Percentiles rank a stretch among this genome's conserved stretches.
Conservation (phyloP, 2,888 invertebrate species). For the Nemotelus pantherinus region DNA sequence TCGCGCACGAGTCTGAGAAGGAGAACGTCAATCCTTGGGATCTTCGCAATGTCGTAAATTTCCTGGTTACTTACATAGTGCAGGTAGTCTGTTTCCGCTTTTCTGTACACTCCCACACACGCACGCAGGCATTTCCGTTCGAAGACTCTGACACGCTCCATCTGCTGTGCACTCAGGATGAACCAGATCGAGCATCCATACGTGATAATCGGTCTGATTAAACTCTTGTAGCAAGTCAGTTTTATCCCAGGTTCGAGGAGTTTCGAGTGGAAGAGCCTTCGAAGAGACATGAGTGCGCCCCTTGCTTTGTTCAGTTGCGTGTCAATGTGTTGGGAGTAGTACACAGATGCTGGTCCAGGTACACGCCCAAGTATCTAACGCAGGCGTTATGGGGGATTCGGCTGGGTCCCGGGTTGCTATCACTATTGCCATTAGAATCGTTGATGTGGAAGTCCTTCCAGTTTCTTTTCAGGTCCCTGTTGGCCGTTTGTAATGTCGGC, state of each 20-base stretch:
- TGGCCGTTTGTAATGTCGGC: background rate
- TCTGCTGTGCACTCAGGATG: constrained; percentile 20
- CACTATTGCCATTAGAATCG: background rate
- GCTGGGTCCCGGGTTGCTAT: too few relatives aligned
- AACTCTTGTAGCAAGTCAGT: constrained; percentile 2
- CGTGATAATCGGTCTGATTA: constrained; percentile 29
- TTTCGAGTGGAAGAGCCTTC: constrained; percentile 18
- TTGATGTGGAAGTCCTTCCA: constrained; percentile 15
- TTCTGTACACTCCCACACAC: constrained; percentile 16
- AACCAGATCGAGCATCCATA: constrained; percentile 32
- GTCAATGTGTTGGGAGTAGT: constrained; percentile 12
- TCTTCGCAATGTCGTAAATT: constrained; percentile 15
- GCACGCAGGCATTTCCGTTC: constrained; percentile 17
- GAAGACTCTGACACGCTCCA: constrained; percentile 30
- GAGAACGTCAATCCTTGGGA: background rate
- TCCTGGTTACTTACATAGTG: background rate
- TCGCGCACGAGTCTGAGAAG: constrained; percentile 8
- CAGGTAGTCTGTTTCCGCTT: constrained; percentile 13
- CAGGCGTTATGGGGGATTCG: constrained; percentile 8
- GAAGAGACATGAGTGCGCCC: background rate
- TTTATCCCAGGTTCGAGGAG: background rate
- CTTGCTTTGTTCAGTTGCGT: background rate
- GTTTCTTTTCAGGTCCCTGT: background rate
- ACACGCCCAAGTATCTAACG: constrained; percentile 13
- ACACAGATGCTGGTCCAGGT: constrained; percentile 19